Conservation (phyloP, 2,113 vertebrate species). For the Cricetomys ansorgei region DNA sequence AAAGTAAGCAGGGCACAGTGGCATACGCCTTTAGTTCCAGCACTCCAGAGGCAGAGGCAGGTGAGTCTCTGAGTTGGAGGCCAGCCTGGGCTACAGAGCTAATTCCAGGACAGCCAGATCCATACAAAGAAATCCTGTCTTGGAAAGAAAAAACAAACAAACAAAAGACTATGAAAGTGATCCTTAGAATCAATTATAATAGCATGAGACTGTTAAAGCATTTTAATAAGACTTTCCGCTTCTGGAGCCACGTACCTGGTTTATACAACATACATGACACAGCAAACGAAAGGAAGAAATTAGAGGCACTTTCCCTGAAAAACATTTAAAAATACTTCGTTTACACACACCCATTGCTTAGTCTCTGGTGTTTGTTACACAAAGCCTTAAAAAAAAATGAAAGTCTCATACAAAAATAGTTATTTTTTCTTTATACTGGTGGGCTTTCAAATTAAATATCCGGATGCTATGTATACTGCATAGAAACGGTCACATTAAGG, state of each 20-base stretch:
- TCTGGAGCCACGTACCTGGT: constrained; percentile 58
- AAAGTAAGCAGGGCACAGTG: not conserved
- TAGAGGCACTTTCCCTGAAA: constrained; percentile 3
- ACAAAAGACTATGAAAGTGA: constrained; percentile 15
- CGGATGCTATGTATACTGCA: constrained; percentile 60
- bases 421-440: constrained; percentile 52
- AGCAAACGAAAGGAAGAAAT: constrained; percentile 48
- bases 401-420: constrained; percentile 74
- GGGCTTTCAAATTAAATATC: constrained; percentile 71
- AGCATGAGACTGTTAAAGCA: constrained; percentile 46
- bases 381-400: constrained; percentile 65
- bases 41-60: not conserved
- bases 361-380: constrained; percentile 48
- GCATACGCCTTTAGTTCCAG: not conserved
- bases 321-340: constrained; percentile 56
- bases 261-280: constrained; percentile 59
- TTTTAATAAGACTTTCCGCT: constrained; percentile 72
- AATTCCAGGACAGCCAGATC: not conserved
- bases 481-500: constrained; percentile 57
- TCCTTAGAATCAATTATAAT: constrained; percentile 51
- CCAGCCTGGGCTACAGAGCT: not conserved
- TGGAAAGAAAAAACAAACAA: not conserved
- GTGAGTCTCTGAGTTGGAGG: not conserved
- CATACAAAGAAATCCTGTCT: not conserved
- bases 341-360: constrained; percentile 13